These are phyloP conservation scores for Scophthalmus maximus DNA, from an alignment of 2,113 vertebrate species.

Conservation along the genomic window DNA sequence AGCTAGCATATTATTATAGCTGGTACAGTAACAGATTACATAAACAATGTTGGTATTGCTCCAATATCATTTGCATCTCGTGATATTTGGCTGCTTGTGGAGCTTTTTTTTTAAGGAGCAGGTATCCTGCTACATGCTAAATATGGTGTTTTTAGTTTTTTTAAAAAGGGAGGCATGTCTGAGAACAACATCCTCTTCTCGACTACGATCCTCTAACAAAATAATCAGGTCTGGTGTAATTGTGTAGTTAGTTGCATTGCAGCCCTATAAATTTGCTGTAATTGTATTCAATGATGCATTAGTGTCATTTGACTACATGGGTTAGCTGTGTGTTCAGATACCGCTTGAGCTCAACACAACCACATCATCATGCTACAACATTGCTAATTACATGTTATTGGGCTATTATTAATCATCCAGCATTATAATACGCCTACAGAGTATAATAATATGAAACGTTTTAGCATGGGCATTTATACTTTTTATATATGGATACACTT, in stretches of 20 bases:
- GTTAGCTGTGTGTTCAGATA: no score
- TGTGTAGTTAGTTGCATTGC: neutral
- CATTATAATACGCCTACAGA: no score
- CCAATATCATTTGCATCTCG: neutral
- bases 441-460: no score
- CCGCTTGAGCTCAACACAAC: no score
- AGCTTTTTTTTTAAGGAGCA: neutral
- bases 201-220: neutral
- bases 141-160: neutral
- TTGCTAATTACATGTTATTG: no score
- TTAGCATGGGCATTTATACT: no score
- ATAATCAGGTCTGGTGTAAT: neutral
- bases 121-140: neutral
- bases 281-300: neutral
- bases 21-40: neutral
- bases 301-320: no score
- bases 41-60: constrained; percentile 14
- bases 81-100: neutral
- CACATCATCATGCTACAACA: no score
- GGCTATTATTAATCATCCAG: no score
- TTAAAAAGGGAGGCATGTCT: neutral
- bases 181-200: neutral
- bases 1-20: neutral
- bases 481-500: no score
- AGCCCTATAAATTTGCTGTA: neutral